A percentile compares a stretch with the other conserved stretches of the same genome.
Conservation (phyloP, 2,888 invertebrate genomes). For the Calameuta filiformis region DNA sequence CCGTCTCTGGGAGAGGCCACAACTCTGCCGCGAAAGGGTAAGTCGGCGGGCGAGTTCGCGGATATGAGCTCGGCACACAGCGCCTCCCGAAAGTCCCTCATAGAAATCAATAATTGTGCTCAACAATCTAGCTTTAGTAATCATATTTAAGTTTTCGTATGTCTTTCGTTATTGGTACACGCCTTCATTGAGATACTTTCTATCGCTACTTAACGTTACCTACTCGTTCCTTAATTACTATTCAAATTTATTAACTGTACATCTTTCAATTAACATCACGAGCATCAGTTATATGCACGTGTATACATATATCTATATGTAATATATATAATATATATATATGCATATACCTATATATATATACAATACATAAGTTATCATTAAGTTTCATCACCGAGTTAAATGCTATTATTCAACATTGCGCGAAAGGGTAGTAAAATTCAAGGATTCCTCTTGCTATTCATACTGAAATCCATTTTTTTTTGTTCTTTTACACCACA, state of each 20-base stretch:
- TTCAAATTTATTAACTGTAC: not conserved
- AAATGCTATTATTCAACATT: not conserved
- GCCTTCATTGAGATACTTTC: not conserved
- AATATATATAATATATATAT: not conserved
- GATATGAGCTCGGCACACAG: constrained; percentile 69
- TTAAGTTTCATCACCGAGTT: constrained; percentile 22
- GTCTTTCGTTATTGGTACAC: not conserved
- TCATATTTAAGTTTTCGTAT: constrained; percentile 62
- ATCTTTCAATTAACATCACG: not conserved
- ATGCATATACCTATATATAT: not conserved
- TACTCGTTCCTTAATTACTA: not conserved
- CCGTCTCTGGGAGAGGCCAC: constrained; percentile 72
- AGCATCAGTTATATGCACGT: not conserved
- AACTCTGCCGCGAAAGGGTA: constrained; percentile 74
- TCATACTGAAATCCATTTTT: constrained; percentile 21
- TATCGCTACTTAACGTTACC: not conserved
- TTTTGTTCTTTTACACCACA: constrained; percentile 8
- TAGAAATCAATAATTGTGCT: constrained; percentile 68
- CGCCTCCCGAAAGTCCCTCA: constrained; percentile 72
- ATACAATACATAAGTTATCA: constrained; percentile 18
- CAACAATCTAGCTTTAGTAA: constrained; percentile 66
- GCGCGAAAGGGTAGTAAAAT: constrained; percentile 7
- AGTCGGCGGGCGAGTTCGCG: constrained; percentile 63
- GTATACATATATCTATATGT: not conserved
- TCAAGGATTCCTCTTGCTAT: constrained; percentile 20